Evolutionary conservation across 2,888 invertebrate genomes (phyloP).

Genomic region (Drosophila kambysellisi): DNA sequence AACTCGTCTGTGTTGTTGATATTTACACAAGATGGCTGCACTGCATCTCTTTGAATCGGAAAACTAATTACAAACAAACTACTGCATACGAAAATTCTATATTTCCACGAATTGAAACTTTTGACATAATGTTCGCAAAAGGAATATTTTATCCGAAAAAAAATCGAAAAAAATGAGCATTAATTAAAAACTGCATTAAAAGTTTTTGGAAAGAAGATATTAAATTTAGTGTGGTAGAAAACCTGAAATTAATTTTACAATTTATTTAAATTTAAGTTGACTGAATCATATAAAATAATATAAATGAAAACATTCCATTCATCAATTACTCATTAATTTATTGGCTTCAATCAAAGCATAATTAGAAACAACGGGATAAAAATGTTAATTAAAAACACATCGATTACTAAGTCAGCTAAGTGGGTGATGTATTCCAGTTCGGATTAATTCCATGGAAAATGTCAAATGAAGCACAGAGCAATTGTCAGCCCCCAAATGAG

Average conservation of each 20-base stretch:
- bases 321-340: too few relatives aligned
- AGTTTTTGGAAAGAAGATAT: neutral
- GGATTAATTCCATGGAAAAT: constrained; percentile 36
- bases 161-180: too few relatives aligned
- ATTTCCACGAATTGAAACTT: neutral
- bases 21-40: neutral
- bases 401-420: constrained; percentile 5
- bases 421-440: neutral
- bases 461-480: constrained; percentile 42
- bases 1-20: neutral
- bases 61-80: neutral
- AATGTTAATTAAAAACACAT: neutral
- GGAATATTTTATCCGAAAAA: neutral
- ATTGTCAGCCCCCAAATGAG: constrained; percentile 35
- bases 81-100: neutral
- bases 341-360: neutral
- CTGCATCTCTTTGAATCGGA: neutral
- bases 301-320: neutral
- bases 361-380: neutral
- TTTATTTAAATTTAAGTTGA: neutral
- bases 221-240: neutral
- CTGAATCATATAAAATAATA: neutral
- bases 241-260: neutral
- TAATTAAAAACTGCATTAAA: neutral
- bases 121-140: neutral